phyloP scores from a whole-genome alignment of 2,113 vertebrate species.

The Sinocyclocheilus grahami region DNA sequence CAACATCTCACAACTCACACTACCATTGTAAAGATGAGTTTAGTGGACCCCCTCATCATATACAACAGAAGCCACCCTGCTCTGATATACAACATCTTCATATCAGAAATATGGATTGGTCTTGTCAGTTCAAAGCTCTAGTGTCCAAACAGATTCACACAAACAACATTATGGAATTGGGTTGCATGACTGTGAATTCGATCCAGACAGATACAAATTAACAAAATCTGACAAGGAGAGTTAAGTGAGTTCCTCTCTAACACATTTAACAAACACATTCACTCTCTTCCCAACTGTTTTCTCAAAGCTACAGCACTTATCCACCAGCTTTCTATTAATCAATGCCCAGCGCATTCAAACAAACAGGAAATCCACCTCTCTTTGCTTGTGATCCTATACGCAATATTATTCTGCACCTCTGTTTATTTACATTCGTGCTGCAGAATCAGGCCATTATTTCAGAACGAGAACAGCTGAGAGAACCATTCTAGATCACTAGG shows the following conservation, averaged over 20 bases:
- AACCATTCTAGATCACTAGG: slow-evolving; percentile 60
- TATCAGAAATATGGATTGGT: slow-evolving; percentile 16
- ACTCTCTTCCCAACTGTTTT: slow-evolving; percentile 41
- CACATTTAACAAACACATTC: slow-evolving; percentile 46
- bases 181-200: slow-evolving; percentile 5
- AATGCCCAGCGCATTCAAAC: slow-evolving; percentile 61
- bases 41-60: background rate
- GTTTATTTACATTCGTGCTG: slow-evolving; percentile 37
- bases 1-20: no score
- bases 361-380: slow-evolving; percentile 56
- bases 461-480: slow-evolving; percentile 2
- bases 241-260: slow-evolving; percentile 38
- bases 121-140: background rate
- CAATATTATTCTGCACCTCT: slow-evolving; percentile 50
- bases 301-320: slow-evolving; percentile 53
- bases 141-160: slow-evolving; percentile 3
- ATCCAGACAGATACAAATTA: slow-evolving; percentile 36
- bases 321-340: slow-evolving; percentile 63
- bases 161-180: slow-evolving; percentile 14
- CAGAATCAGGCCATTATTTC: slow-evolving; percentile 21
- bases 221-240: slow-evolving; percentile 1
- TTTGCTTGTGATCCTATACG: slow-evolving; percentile 42
- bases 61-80: background rate
- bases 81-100: slow-evolving; percentile 26
- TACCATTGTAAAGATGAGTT: background rate